Percentiles rank a stretch among this genome's conserved stretches.
phyloP scores from a whole-genome alignment of 2,113 vertebrate genomes.

The Ciconia boyciana region DNA sequence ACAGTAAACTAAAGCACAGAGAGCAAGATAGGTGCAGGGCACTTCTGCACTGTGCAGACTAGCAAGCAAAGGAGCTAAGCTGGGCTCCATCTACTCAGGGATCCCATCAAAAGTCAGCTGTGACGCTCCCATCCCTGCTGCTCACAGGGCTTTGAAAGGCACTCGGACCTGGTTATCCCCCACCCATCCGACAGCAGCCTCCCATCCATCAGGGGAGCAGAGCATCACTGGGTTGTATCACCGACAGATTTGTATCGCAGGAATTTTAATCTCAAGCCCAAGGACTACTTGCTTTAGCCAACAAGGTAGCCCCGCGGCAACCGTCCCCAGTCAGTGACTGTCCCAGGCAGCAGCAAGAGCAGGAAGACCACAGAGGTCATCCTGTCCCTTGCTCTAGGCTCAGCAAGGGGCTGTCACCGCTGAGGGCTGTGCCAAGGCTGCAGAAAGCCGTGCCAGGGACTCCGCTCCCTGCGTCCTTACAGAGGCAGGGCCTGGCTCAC shows the following conservation, averaged over 20 bases:
- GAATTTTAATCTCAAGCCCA: background rate
- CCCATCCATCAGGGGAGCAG: background rate
- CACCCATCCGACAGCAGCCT: background rate
- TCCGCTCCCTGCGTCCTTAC: background rate
- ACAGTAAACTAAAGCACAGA: background rate
- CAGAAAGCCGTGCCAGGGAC: background rate
- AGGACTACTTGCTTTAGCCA: background rate
- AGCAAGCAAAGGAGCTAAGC: background rate
- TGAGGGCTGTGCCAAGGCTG: rapidly evolving
- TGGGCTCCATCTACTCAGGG: background rate
- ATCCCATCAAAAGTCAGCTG: background rate
- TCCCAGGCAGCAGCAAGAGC: background rate
- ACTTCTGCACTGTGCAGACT: background rate
- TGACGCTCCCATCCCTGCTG: background rate
- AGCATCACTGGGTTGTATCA: background rate
- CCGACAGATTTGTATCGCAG: background rate
- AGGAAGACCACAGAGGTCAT: background rate
- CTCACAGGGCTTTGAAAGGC: background rate
- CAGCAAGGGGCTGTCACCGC: background rate
- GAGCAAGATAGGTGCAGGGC: background rate
- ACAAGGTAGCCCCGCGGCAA: background rate
- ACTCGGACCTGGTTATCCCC: background rate
- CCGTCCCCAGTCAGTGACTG: background rate
- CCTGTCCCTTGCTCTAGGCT: background rate
- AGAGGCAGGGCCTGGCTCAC: background rate